These are phyloP conservation scores for Masticophis lateralis DNA, from an alignment of 2,797 vertebrate genomes.

Conservation along the genomic window DNA sequence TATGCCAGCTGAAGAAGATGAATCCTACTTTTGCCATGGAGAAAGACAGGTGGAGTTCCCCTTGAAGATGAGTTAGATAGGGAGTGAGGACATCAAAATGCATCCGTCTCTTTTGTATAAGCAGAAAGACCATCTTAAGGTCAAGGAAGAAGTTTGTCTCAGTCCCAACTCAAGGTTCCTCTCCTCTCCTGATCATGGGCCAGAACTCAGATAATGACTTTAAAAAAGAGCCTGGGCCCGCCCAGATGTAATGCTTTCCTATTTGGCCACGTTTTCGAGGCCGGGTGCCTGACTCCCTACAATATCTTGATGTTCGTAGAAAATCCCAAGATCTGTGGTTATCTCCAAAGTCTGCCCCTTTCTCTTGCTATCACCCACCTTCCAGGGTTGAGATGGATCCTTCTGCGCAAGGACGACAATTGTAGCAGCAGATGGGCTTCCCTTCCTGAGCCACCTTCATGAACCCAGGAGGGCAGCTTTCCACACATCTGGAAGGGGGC, in stretches of 20 bases:
- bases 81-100: not conserved
- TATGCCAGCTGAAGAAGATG: no score
- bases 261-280: no score
- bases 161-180: not conserved
- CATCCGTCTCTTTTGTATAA: not conserved
- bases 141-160: not conserved
- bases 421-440: no score
- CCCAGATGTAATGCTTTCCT: no score
- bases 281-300: no score
- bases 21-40: no score
- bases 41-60: no score
- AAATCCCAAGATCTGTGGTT: not conserved
- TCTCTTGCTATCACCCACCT: not conserved
- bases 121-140: not conserved
- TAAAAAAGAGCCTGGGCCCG: no score
- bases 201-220: no score
- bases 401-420: no score
- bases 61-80: not conserved
- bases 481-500: not conserved
- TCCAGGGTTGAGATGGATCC: not conserved
- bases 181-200: no score
- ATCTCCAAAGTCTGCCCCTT: not conserved
- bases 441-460: not conserved
- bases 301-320: not conserved
- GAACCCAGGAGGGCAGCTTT: not conserved